These are phyloP conservation scores for Rhyzopertha dominica DNA, from an alignment of 1,140 invertebrate species.

Conservation along the genomic window DNA sequence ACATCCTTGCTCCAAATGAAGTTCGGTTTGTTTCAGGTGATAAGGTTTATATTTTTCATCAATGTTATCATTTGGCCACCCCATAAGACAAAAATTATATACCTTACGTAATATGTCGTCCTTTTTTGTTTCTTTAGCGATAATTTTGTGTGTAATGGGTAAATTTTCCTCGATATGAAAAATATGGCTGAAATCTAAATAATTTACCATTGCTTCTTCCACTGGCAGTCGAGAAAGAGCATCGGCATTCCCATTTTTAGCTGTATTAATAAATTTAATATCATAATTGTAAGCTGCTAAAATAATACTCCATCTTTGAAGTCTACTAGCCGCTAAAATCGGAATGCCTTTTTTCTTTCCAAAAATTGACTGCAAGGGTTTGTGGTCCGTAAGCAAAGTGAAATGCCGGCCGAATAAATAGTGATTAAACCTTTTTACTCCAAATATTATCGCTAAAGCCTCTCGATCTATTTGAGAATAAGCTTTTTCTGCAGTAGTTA, in stretches of 20 bases:
- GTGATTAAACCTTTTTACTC: constrained; percentile 24
- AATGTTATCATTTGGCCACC: constrained; percentile 8
- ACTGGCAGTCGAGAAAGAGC: constrained; percentile 17
- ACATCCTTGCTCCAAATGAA: constrained; percentile 13
- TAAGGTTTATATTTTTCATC: constrained; percentile 16
- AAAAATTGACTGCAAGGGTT: constrained; percentile 20
- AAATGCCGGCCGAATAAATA: constrained; percentile 19
- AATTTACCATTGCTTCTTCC: constrained; percentile 1
- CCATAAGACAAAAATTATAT: constrained; percentile 12
- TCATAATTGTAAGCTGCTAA: constrained; percentile 21
- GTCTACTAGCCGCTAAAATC: constrained; percentile 9
- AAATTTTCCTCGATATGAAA: constrained; percentile 13
- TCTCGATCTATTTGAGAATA: constrained; percentile 28
- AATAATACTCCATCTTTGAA: constrained; percentile 19
- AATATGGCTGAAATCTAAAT: constrained; percentile 6
- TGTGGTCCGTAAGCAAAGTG: constrained; percentile 17
- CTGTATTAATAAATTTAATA: constrained; percentile 21
- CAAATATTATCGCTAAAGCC: constrained; percentile 26
- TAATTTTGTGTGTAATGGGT: constrained; percentile 6
- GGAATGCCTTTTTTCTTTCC: constrained; percentile 18
- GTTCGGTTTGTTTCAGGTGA: constrained; percentile 13
- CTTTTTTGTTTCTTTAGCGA: constrained; percentile 11
- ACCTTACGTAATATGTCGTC: constrained; percentile 20
- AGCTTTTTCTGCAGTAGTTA: constrained; percentile 20
- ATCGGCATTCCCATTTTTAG: constrained; percentile 15